These are phyloP conservation scores for Uloborus diversus DNA, from an alignment of 1,140 invertebrate species.

Conservation along the genomic window DNA sequence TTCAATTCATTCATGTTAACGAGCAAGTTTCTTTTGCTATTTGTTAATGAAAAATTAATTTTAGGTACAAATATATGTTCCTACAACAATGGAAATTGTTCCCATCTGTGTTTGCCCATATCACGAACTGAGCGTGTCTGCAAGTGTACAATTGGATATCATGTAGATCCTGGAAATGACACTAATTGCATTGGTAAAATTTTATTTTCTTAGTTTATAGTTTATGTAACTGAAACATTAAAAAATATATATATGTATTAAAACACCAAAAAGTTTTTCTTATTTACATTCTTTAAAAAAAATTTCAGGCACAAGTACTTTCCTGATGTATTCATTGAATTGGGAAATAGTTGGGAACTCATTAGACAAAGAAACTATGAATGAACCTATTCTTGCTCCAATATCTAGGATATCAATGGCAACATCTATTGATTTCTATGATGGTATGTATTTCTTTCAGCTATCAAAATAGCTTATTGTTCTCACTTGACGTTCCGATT, in stretches of 20 bases:
- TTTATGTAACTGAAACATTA: neutral
- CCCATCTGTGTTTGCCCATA: slow-evolving; percentile 81
- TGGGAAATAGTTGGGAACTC: slow-evolving; percentile 78
- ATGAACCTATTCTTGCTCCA: slow-evolving; percentile 74
- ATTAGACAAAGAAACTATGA: slow-evolving; percentile 66
- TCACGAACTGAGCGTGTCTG: slow-evolving; percentile 71
- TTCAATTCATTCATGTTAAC: too few relatives aligned
- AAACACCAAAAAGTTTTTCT: too few relatives aligned
- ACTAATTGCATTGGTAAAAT: slow-evolving; percentile 67
- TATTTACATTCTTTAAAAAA: too few relatives aligned
- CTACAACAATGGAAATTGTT: slow-evolving; percentile 72
- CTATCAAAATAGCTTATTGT: too few relatives aligned
- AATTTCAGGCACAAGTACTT: slow-evolving; percentile 69
- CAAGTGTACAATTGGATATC: slow-evolving; percentile 80
- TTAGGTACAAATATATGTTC: slow-evolving; percentile 67
- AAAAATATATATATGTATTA: neutral
- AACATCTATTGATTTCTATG: slow-evolving; percentile 79
- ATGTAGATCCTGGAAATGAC: slow-evolving; percentile 68
- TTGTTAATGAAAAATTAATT: too few relatives aligned
- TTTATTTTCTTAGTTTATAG: neutral
- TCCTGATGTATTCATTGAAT: slow-evolving; percentile 80
- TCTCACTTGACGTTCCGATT: too few relatives aligned
- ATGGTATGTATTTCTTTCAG: slow-evolving; percentile 70
- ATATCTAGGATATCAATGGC: slow-evolving; percentile 81
- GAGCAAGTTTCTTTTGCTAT: too few relatives aligned